Evolutionary conservation across 2,113 vertebrate genomes (phyloP), one percentile per base, ranked within the genome.

Genomic region (Anser cygnoides): DNA sequence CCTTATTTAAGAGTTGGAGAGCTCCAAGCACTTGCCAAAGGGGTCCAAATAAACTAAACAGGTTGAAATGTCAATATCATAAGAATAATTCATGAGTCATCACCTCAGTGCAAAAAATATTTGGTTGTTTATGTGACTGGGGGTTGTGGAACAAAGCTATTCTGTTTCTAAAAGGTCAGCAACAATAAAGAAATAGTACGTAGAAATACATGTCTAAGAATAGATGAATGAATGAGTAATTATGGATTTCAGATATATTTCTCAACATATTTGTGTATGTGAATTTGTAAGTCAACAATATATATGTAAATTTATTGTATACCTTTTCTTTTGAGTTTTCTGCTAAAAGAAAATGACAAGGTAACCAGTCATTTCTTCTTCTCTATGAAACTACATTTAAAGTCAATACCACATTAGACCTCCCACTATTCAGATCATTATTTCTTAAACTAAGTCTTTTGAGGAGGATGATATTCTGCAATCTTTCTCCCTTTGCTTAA

Each of bases 361-460:
- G 7, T 65, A 80, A 83, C 25, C 5, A 55, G 52, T 3, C 35
- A 13, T 20, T 63, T 59, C 52, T 84, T 75, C 11, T 13, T 85
- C 4, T 87, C 13, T 46, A 10, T 65, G 28, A 67, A 94, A 54
- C 18, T 62, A 49, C 13, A 73, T 87, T 85, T 86, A 73, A 7
- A 95, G 31, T 67, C 70, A 71, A 57, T 37, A 44, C 9, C 11
- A 74, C 75, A 89, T 66, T 84, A 88, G 94, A 89, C 39, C 25
- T 93, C 50, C 66, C 66, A 20, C 73, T 95, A 70, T 92, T 72
- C 49, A 94, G 22, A 87, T 70, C 63, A 66, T 93, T 93, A 92
- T 62, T 82, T 23, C 71, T 95, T 79, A 90, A 96, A 63, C 35
- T 46, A 58, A 73, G 43, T 77, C 62, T 33, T 93, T 68, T 52